Evolutionary conservation across 2,888 invertebrate genomes (phyloP).

Genomic region (Fabriciana adippe): DNA sequence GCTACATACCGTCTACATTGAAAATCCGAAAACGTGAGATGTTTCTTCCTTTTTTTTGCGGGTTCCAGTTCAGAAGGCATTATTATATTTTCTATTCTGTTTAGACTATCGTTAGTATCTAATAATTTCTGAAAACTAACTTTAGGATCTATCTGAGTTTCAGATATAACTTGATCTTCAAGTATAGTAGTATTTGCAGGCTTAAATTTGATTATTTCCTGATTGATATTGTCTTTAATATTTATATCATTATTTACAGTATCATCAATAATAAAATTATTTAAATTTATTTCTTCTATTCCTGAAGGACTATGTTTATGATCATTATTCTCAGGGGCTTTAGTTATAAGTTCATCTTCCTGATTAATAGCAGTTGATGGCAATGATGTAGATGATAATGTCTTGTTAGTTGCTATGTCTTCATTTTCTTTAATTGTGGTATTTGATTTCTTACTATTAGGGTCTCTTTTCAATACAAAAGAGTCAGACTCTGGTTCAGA

Average conservation of each 20-base stretch:
- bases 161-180: conserved; percentile 23
- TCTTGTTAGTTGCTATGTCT: background rate
- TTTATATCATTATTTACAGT: conserved; percentile 30
- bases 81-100: conserved; percentile 52
- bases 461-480: background rate
- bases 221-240: conserved; percentile 18
- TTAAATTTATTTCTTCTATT: background rate
- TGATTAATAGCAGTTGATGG: conserved; percentile 46
- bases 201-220: conserved; percentile 23
- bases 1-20: conserved; percentile 68
- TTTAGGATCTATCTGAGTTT: conserved; percentile 23
- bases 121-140: conserved; percentile 8
- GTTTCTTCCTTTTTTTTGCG: conserved; percentile 63
- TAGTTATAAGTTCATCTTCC: background rate
- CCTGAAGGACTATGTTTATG: background rate
- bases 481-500: conserved; percentile 48
- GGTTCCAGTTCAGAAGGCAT: conserved; percentile 55
- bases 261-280: background rate
- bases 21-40: conserved; percentile 61
- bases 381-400: conserved; percentile 20
- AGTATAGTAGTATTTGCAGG: conserved; percentile 8
- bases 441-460: background rate
- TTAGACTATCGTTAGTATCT: conserved; percentile 29
- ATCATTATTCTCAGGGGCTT: background rate
- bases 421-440: background rate